Conservation (phyloP, 2,113 vertebrate genomes). For the Empidonax alnorum region DNA sequence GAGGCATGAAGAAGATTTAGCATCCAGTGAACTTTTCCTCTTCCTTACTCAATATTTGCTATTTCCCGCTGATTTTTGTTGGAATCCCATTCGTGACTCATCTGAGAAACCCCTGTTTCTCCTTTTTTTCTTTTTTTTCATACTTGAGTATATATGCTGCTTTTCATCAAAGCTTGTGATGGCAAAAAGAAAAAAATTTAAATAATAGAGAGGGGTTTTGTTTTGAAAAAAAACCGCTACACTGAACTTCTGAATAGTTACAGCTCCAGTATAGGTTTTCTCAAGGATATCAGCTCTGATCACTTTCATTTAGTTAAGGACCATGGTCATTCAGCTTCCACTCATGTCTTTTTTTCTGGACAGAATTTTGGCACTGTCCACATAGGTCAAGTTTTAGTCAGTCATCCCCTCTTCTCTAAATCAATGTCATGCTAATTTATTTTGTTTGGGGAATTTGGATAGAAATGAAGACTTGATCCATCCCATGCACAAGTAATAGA, state of each 20-base stretch:
- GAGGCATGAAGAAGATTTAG: neutral
- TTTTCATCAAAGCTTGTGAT: neutral
- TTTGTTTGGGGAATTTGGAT: neutral
- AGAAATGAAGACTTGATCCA: neutral
- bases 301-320: neutral
- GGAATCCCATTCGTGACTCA: neutral
- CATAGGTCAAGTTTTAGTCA: neutral
- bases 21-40: neutral
- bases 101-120: neutral
- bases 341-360: neutral
- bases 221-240: neutral
- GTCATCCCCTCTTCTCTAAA: neutral
- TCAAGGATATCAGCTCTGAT: neutral
- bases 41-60: neutral
- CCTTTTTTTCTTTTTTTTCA: neutral
- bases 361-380: neutral
- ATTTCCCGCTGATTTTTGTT: neutral
- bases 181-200: neutral
- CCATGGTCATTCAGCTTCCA: neutral
- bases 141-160: neutral
- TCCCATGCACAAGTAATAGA: neutral
- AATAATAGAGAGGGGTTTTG: neutral
- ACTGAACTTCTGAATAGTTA: neutral
- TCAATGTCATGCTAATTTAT: neutral
- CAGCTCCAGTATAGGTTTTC: neutral